These are phyloP conservation scores for Percopsis omiscomaycus DNA, from an alignment of 2,797 vertebrate species.

Conservation along the genomic window DNA sequence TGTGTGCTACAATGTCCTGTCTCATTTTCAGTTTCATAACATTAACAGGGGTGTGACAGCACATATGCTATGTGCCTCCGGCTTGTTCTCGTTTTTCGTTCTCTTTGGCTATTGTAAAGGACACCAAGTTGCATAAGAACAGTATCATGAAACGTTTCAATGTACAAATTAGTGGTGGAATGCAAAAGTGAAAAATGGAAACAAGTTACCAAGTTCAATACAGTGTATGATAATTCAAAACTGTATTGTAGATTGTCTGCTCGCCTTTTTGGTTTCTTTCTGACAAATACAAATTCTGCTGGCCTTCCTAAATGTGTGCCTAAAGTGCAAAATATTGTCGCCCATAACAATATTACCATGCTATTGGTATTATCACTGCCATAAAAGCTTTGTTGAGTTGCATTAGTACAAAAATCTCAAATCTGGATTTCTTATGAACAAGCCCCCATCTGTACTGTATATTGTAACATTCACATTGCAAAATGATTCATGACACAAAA, in stretches of 20 bases:
- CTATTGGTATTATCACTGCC: neutral
- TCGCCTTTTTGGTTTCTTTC: too few relatives aligned
- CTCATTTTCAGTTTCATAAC: slow-evolving; percentile 52
- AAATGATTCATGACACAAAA: too few relatives aligned
- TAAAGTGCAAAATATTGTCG: too few relatives aligned
- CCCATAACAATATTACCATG: neutral
- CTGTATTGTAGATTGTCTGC: too few relatives aligned
- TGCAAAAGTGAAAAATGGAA: too few relatives aligned
- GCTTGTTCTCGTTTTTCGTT: neutral
- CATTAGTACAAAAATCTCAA: neutral
- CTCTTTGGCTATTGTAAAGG: neutral
- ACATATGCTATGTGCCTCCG: slow-evolving; percentile 5
- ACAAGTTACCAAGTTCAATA: too few relatives aligned
- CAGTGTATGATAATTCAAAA: too few relatives aligned
- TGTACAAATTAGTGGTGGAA: neutral
- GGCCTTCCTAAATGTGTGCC: too few relatives aligned
- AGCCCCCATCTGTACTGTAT: neutral
- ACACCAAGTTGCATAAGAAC: too few relatives aligned
- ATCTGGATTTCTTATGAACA: neutral
- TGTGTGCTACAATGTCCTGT: slow-evolving; percentile 44
- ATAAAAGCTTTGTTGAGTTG: neutral
- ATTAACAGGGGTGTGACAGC: slow-evolving; percentile 15
- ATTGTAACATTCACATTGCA: neutral
- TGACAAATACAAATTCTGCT: too few relatives aligned
- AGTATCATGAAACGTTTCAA: neutral